phyloP scores from a whole-genome alignment of 37 sponge, comb jelly and placozoan genomes.

The Oscarella lobularis region DNA sequence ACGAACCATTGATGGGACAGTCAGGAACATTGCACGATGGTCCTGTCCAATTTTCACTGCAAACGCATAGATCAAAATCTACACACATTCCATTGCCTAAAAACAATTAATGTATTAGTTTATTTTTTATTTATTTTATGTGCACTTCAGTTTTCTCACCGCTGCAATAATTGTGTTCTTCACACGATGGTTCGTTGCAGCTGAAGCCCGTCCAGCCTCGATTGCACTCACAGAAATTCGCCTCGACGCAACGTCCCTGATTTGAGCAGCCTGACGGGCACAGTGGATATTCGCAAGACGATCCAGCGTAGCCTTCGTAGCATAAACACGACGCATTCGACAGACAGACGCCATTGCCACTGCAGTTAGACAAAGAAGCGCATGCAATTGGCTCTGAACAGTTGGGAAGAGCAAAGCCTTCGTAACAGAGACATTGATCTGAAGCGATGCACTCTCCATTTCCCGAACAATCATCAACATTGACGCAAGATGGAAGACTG shows the following conservation, averaged over 20 bases:
- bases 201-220: background rate
- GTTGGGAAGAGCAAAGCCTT: background rate
- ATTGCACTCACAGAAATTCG: background rate
- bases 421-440: background rate
- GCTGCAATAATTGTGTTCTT: background rate
- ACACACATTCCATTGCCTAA: background rate
- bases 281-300: background rate
- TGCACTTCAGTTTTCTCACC: background rate
- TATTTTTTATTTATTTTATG: background rate
- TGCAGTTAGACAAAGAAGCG: background rate
- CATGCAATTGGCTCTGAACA: background rate
- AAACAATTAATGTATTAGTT: background rate
- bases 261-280: background rate
- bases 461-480: background rate
- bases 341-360: background rate
- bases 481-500: background rate
- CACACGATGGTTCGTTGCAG: background rate
- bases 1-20: background rate
- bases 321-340: background rate
- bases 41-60: background rate
- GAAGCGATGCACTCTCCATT: background rate
- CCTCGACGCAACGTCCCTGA: background rate
- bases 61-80: background rate
- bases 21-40: background rate
- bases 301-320: background rate